Evolutionary conservation across 1,140 invertebrate genomes (phyloP), one percentile per base, ranked within the genome.

Genomic region (Apocrypta bakeri): DNA sequence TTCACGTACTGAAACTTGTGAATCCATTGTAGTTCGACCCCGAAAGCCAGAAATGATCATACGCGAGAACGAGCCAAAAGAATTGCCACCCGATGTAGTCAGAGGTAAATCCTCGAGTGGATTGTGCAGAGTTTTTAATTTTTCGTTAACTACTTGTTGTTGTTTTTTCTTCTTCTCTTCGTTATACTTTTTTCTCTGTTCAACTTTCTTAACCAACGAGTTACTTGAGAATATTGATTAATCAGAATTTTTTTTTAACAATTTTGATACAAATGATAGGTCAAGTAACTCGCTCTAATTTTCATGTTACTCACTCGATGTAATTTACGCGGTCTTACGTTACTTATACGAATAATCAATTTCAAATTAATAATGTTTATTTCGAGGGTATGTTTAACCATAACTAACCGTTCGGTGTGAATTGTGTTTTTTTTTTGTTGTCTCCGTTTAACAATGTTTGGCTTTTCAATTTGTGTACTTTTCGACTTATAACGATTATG

Each of bases 1-100:
- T n/a, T 21, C 29, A 72, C 21, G 27, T 48, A 69, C 24, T 80
- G 56, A 80, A 80, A 72, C 9, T 63, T 72, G 17, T 64, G 8
- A 88, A 86, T 92, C 90, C 92, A 56, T 84, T 84, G 14, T 90
- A 93, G 94, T 94, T 78, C 94, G 92, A 87, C 94, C 95, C 68
- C 94, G 95, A 89, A 97, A 96, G 90, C 95, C 96, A 84, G 96
- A 98, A 92, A 93, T 98, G 92, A 98, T 98, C 86, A 98, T 98
- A 88, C 95, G 97, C 86, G 97, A 98, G 93, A 98, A 96, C 93
- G 94, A 97, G 90, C 97, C 97, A 12, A 91, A 95, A 85, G 96
- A 98, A 90, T 93, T 98, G 87, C 97, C 97, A 79, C 96, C 97
- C 85, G 97, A 97, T 92, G 97, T 98, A 88, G 95, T 97, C 84